phyloP scores from a whole-genome alignment of 2,888 invertebrate genomes.

The Plagodis pulveraria region DNA sequence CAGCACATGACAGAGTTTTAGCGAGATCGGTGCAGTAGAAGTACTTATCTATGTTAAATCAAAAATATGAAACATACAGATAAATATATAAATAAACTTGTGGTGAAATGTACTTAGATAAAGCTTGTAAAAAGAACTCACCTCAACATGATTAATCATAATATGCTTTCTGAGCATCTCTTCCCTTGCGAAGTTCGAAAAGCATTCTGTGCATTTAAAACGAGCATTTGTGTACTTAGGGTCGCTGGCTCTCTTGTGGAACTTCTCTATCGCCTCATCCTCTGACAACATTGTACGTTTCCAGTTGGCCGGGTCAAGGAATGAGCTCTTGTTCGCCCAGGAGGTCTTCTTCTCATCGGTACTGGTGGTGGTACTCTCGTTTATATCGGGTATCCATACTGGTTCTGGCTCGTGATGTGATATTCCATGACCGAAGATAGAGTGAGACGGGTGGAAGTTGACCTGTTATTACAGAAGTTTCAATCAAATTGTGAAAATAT shows the following conservation, averaged over 20 bases:
- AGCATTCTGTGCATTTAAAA: conserved; percentile 63
- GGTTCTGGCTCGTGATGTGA: conserved; percentile 15
- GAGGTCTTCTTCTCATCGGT: conserved; percentile 21
- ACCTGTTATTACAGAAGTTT: not conserved
- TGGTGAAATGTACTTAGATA: no score
- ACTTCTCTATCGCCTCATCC: conserved; percentile 64
- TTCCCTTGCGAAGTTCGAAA: conserved; percentile 65
- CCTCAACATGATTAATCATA: conserved; percentile 62
- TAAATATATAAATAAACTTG: no score
- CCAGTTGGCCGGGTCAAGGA: conserved; percentile 60
- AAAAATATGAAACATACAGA: no score
- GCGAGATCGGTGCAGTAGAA: no score
- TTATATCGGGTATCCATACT: conserved; percentile 32
- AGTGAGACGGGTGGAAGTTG: conserved; percentile 20
- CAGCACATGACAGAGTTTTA: no score
- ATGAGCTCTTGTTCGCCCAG: conserved; percentile 32
- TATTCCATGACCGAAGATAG: conserved; percentile 28
- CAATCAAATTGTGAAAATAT: no score
- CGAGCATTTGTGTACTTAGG: conserved; percentile 58
- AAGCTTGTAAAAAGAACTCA: conserved; percentile 32
- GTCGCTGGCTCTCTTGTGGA: conserved; percentile 53
- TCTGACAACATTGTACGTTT: conserved; percentile 59
- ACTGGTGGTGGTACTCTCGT: conserved; percentile 22
- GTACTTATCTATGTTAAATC: no score
- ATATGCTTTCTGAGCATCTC: conserved; percentile 64